Evolutionary conservation across 2,888 invertebrate species (phyloP).

Genomic region (Pandemis corylana): DNA sequence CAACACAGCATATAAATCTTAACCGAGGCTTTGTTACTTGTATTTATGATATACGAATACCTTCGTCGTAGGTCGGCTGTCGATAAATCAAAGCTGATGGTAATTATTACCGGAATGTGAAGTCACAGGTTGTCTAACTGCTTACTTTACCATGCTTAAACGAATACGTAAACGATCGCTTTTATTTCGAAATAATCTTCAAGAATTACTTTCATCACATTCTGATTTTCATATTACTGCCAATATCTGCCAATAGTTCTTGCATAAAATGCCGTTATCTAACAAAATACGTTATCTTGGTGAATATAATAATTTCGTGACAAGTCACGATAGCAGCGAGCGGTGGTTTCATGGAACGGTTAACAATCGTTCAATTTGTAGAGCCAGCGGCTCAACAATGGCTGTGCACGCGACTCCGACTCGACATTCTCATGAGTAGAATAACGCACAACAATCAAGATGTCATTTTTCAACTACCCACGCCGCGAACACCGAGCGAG

Average conservation of each 20-base stretch:
- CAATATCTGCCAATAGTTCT: slow-evolving; percentile 29
- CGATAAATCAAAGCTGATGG: slow-evolving; percentile 57
- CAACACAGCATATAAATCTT: slow-evolving; percentile 72
- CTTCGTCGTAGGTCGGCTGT: slow-evolving; percentile 48
- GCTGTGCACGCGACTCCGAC: slow-evolving; percentile 75
- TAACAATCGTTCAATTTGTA: slow-evolving; percentile 85
- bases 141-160: slow-evolving; percentile 27
- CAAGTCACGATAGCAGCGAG: slow-evolving; percentile 76
- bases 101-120: slow-evolving; percentile 56
- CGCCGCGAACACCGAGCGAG: slow-evolving; percentile 71
- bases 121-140: slow-evolving; percentile 43
- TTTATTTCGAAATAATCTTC: not conserved
- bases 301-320: slow-evolving; percentile 75
- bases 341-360: slow-evolving; percentile 71
- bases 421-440: slow-evolving; percentile 82
- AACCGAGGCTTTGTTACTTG: slow-evolving; percentile 67
- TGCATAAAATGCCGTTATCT: slow-evolving; percentile 53
- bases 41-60: slow-evolving; percentile 63
- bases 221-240: slow-evolving; percentile 14
- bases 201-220: not conserved
- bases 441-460: slow-evolving; percentile 85
- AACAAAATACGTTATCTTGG: slow-evolving; percentile 67
- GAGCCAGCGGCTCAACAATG: slow-evolving; percentile 71
- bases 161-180: slow-evolving; percentile 26
- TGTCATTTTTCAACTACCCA: slow-evolving; percentile 86